Evolutionary conservation across 2,113 vertebrate species (phyloP).

Genomic region (Hiodon tergisus): DNA sequence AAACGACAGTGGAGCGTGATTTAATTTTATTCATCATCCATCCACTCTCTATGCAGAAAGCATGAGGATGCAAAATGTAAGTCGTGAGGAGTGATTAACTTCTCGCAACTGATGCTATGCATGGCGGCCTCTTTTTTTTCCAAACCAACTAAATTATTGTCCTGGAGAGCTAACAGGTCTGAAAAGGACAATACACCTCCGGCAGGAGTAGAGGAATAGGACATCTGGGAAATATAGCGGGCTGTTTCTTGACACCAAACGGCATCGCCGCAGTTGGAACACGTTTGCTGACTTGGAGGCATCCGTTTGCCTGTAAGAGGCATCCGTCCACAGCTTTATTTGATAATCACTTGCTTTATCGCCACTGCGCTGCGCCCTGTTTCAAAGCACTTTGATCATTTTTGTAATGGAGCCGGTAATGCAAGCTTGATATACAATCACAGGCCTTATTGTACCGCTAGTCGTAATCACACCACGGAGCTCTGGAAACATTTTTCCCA

Average conservation of each 20-base stretch:
- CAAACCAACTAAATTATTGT: constrained; percentile 35
- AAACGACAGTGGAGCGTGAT: constrained; percentile 17
- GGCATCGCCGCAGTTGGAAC: constrained; percentile 16
- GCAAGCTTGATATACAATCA: neutral
- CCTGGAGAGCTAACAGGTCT: constrained; percentile 33
- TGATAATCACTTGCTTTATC: neutral
- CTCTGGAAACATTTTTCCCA: neutral
- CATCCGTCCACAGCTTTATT: neutral
- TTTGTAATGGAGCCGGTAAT: neutral
- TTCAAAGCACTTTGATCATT: constrained; percentile 3
- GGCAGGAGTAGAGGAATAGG: constrained; percentile 29
- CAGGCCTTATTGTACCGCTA: neutral
- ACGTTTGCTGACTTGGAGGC: constrained; percentile 25
- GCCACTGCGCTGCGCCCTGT: neutral
- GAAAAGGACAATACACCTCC: constrained; percentile 27
- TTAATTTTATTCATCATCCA: constrained; percentile 37
- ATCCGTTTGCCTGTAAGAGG: neutral
- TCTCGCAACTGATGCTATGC: constrained; percentile 30
- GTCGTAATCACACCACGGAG: neutral
- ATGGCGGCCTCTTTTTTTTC: constrained; percentile 23
- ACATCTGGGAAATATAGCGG: constrained; percentile 29
- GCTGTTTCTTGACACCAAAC: constrained; percentile 18
- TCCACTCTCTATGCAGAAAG: constrained; percentile 19
- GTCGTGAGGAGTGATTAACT: constrained; percentile 37
- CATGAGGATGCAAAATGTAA: constrained; percentile 30